Evolutionary conservation across 2,888 invertebrate genomes (phyloP).

Genomic region (Rhimphoctona megacephalus): DNA sequence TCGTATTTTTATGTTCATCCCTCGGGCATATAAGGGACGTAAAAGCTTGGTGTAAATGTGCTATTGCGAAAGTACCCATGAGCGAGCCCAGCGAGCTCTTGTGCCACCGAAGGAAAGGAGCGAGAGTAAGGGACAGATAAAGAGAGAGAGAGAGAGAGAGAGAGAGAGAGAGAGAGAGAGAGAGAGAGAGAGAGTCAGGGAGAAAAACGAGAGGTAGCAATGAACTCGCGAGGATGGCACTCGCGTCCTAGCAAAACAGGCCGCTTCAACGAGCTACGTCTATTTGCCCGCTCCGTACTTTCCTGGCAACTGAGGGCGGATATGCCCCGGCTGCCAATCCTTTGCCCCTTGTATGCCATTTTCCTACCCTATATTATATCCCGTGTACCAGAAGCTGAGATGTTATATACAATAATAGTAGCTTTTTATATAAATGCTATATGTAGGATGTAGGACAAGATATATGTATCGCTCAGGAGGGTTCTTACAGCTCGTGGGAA

Average conservation of each 20-base stretch:
- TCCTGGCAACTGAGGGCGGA: slow-evolving; percentile 58
- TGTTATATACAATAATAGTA: slow-evolving; percentile 24
- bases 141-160: slow-evolving; percentile 27
- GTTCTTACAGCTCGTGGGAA: slow-evolving; percentile 59
- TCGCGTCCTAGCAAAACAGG: slow-evolving; percentile 43
- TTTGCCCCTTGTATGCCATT: slow-evolving; percentile 26
- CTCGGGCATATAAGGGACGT: slow-evolving; percentile 55
- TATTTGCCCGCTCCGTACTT: slow-evolving; percentile 55
- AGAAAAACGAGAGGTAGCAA: slow-evolving; percentile 41
- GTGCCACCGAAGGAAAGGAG: neutral
- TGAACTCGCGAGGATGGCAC: slow-evolving; percentile 46
- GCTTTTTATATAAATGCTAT: slow-evolving; percentile 29
- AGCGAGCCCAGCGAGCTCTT: slow-evolving; percentile 44
- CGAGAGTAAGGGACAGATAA: too few relatives aligned
- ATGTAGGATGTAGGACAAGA: slow-evolving; percentile 19
- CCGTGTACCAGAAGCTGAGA: slow-evolving; percentile 30
- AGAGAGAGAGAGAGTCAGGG: slow-evolving; percentile 24
- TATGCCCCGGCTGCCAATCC: slow-evolving; percentile 50
- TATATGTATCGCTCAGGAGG: slow-evolving; percentile 48
- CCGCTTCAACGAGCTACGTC: slow-evolving; percentile 44
- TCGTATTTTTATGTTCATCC: slow-evolving; percentile 59
- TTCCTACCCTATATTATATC: slow-evolving; percentile 34
- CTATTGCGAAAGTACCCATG: slow-evolving; percentile 46
- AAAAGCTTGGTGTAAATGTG: slow-evolving; percentile 64
- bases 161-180: slow-evolving; percentile 21